These are phyloP conservation scores for Drymonia ruficornis DNA, from an alignment of 2,888 invertebrate species.

Conservation along the genomic window DNA sequence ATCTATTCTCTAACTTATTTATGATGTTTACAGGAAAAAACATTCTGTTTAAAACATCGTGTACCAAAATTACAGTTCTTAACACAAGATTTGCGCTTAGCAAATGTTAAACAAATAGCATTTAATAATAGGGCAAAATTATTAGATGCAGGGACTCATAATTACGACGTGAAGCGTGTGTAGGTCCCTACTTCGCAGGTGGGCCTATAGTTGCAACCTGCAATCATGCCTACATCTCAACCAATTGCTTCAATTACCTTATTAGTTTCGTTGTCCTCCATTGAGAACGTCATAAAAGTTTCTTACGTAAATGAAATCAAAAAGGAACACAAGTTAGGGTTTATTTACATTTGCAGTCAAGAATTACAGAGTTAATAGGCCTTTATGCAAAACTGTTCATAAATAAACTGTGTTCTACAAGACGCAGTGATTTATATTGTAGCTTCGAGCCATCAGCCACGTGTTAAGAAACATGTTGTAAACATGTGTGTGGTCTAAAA, in stretches of 20 bases:
- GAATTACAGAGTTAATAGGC: slow-evolving; percentile 9
- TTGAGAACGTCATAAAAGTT: slow-evolving; percentile 25
- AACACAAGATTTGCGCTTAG: background rate
- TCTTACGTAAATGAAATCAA: background rate
- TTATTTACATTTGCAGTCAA: slow-evolving; percentile 27
- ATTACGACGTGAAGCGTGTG: slow-evolving; percentile 29
- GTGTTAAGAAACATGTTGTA: no score
- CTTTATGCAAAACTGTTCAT: background rate
- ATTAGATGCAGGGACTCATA: slow-evolving; percentile 22
- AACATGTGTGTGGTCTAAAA: no score
- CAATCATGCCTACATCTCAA: slow-evolving; percentile 43
- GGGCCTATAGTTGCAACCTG: slow-evolving; percentile 40
- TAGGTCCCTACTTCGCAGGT: slow-evolving; percentile 42
- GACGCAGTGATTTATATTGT: no score
- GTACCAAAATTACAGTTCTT: background rate
- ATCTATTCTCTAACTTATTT: no score
- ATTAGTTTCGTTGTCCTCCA: slow-evolving; percentile 27
- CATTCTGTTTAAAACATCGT: background rate
- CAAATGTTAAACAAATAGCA: slow-evolving; percentile 9
- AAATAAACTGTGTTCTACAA: background rate
- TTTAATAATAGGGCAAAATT: slow-evolving; percentile 25
- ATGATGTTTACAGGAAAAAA: no score
- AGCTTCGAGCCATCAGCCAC: no score
- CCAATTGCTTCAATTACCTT: slow-evolving; percentile 36
- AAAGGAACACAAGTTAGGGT: slow-evolving; percentile 36